A percentile compares a stretch with the other conserved stretches of the same genome.
Evolutionary conservation across 1,140 invertebrate species (phyloP).

Genomic region (Brachionus paranguensis): DNA sequence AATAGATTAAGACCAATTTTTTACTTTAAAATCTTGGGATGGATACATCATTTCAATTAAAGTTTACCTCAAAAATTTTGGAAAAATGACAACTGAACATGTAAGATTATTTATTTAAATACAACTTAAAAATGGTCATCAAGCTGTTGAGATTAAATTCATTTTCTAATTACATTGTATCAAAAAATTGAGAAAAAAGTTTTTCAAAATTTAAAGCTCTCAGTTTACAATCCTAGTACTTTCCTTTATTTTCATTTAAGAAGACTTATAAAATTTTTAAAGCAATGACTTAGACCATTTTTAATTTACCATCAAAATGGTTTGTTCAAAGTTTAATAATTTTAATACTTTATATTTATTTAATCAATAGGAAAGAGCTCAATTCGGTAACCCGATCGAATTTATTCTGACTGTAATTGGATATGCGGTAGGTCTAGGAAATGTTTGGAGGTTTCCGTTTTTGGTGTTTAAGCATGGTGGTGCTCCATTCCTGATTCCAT

Average conservation of each 20-base stretch:
- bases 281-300: neutral
- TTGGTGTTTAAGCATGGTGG: conserved; percentile 39
- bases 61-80: neutral
- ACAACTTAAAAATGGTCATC: neutral
- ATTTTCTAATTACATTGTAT: neutral
- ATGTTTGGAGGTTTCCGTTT: conserved; percentile 40
- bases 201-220: neutral
- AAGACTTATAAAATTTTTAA: neutral
- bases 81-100: neutral
- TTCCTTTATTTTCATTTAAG: neutral
- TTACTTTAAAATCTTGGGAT: neutral
- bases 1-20: neutral
- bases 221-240: neutral
- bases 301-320: neutral
- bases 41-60: neutral
- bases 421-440: conserved; percentile 44
- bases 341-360: neutral
- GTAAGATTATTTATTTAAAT: neutral
- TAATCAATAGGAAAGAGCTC: conserved; percentile 41
- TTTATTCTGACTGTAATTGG: conserved; percentile 46
- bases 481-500: conserved; percentile 12
- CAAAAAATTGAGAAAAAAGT: neutral
- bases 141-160: neutral
- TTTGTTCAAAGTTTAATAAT: neutral
- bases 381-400: conserved; percentile 45